Conservation (phyloP, 2,888 invertebrate species). For the Aricia artaxerxes region DNA sequence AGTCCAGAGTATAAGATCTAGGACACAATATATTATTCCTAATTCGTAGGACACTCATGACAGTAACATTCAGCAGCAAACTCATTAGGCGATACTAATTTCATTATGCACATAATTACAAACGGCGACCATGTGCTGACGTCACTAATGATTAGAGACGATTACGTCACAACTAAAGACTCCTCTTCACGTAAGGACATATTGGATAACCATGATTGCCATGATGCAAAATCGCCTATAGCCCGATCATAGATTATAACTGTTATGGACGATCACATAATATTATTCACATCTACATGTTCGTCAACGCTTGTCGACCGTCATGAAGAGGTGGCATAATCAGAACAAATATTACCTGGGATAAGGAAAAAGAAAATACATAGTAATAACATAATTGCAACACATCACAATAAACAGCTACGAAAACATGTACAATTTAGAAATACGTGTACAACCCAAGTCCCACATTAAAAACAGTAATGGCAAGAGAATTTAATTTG, state of each 20-base stretch:
- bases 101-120: conserved; percentile 19
- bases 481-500: conserved; percentile 27
- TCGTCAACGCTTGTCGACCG: background rate
- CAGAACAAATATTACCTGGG: background rate
- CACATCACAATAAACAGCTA: background rate
- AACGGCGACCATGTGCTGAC: conserved; percentile 13
- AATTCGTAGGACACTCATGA: background rate
- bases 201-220: background rate
- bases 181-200: no score
- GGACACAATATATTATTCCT: background rate
- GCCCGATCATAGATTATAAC: background rate
- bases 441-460: background rate
- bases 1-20: background rate
- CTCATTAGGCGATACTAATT: conserved; percentile 8
- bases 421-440: background rate
- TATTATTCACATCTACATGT: background rate
- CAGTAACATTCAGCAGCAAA: conserved; percentile 1
- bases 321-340: background rate
- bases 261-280: no score
- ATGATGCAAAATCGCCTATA: background rate
- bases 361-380: background rate
- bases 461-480: background rate
- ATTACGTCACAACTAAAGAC: background rate
- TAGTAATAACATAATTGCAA: background rate
- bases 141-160: conserved; percentile 7